These are phyloP conservation scores for Morpho achilles DNA, from an alignment of 2,888 invertebrate species.

Conservation along the genomic window DNA sequence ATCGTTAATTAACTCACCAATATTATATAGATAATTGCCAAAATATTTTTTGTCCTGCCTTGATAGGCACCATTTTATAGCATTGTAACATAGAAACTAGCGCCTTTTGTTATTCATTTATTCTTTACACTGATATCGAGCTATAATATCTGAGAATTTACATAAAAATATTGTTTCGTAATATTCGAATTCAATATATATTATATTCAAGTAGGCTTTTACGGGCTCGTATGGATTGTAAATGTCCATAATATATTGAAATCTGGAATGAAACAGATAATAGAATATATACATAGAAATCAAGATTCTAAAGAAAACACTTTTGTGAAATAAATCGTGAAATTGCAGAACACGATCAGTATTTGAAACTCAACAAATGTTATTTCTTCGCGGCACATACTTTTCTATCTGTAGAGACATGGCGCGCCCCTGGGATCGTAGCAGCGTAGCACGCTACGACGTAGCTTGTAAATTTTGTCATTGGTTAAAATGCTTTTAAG, in stretches of 20 bases:
- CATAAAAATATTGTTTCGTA: not conserved
- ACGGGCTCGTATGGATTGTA: no score
- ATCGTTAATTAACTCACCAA: no score
- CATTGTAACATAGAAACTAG: no score
- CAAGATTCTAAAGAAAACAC: not conserved
- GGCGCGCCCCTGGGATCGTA: constrained; percentile 15
- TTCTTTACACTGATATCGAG: no score
- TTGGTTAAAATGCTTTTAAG: constrained; percentile 1
- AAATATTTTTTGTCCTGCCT: no score
- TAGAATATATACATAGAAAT: not conserved
- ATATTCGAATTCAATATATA: not conserved
- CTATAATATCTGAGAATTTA: no score
- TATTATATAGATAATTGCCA: no score
- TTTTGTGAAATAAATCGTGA: constrained; percentile 12
- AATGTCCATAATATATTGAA: no score
- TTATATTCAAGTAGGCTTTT: no score
- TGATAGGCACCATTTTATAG: no score
- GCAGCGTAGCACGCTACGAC: constrained; percentile 15
- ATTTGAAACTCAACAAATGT: constrained; percentile 25
- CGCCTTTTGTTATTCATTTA: no score
- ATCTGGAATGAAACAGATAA: not conserved
- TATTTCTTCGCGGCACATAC: constrained; percentile 22
- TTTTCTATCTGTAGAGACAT: constrained; percentile 20
- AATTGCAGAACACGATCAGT: constrained; percentile 17
- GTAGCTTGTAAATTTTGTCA: constrained; percentile 12